phyloP scores from a whole-genome alignment of 1,140 invertebrate genomes.

The Asobara japonica region DNA sequence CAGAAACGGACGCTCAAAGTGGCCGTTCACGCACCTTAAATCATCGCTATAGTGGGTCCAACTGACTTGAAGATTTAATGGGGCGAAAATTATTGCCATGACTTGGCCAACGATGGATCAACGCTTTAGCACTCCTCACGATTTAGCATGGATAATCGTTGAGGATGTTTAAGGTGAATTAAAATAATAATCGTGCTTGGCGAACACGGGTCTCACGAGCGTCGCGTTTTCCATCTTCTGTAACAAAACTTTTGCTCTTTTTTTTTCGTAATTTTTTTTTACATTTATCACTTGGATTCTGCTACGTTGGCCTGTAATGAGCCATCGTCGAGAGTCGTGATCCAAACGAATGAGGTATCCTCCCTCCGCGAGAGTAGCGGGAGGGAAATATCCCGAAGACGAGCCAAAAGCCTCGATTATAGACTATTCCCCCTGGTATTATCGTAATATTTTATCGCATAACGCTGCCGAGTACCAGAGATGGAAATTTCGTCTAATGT shows the following conservation, averaged over 20 bases:
- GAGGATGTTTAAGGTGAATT: constrained; percentile 1
- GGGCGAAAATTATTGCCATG: background rate
- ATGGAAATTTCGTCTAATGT: background rate
- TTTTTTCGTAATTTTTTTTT: background rate
- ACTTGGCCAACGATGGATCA: background rate
- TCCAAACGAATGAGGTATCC: constrained; percentile 1
- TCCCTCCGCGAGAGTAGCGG: background rate
- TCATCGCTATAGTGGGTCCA: background rate
- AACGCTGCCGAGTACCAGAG: background rate
- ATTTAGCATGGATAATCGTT: constrained; percentile 9
- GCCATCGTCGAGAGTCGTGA: constrained; percentile 6
- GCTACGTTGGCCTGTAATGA: background rate
- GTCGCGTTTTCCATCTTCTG: background rate
- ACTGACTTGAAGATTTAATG: constrained; percentile 4
- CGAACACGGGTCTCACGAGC: background rate
- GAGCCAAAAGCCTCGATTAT: constrained; percentile 14
- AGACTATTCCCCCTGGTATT: background rate
- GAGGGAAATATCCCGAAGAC: background rate
- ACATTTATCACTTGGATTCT: background rate
- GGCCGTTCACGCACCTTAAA: background rate
- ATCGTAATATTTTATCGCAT: constrained; percentile 9
- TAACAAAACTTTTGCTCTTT: constrained; percentile 1
- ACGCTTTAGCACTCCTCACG: constrained; percentile 1
- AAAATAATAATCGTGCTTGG: constrained; percentile 15
- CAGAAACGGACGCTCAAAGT: background rate